Evolutionary conservation across 2,113 vertebrate species (phyloP).

Genomic region (Amphilophus citrinellus): DNA sequence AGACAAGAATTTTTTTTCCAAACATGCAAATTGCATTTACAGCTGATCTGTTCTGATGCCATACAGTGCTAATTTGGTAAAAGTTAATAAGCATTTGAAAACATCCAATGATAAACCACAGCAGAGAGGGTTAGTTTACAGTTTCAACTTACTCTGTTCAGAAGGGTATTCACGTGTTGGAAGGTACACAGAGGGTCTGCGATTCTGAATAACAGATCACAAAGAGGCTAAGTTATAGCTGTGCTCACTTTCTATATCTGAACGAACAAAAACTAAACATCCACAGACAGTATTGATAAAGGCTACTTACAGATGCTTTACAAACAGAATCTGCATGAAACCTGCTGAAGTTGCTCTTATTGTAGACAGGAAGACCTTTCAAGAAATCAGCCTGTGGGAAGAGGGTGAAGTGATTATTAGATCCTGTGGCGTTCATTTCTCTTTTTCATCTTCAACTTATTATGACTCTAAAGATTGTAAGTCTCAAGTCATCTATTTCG

Average conservation of each 20-base stretch:
- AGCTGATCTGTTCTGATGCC: neutral
- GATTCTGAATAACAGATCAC: slow-evolving; percentile 83
- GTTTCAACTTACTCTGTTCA: slow-evolving; percentile 89
- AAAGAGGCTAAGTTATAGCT: neutral
- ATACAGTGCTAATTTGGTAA: neutral
- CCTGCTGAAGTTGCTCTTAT: slow-evolving; percentile 98
- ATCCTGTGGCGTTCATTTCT: neutral
- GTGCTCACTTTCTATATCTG: neutral
- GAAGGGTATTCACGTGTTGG: slow-evolving; percentile 96
- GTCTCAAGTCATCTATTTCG: neutral
- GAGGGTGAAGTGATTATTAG: neutral
- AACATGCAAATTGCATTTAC: neutral
- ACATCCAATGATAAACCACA: neutral
- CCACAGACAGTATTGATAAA: neutral
- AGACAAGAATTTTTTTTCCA: neutral
- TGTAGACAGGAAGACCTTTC: slow-evolving; percentile 98
- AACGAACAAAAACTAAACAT: too few species aligned
- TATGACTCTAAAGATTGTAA: neutral
- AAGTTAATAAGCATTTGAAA: neutral
- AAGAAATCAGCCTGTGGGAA: slow-evolving; percentile 93
- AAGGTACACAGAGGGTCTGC: slow-evolving; percentile 95
- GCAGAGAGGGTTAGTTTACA: neutral
- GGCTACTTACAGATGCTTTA: slow-evolving; percentile 94
- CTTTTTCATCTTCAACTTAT: neutral
- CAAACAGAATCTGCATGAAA: slow-evolving; percentile 99